These are phyloP conservation scores for Eumaeus atala DNA, from an alignment of 1,140 invertebrate genomes.

Conservation along the genomic window DNA sequence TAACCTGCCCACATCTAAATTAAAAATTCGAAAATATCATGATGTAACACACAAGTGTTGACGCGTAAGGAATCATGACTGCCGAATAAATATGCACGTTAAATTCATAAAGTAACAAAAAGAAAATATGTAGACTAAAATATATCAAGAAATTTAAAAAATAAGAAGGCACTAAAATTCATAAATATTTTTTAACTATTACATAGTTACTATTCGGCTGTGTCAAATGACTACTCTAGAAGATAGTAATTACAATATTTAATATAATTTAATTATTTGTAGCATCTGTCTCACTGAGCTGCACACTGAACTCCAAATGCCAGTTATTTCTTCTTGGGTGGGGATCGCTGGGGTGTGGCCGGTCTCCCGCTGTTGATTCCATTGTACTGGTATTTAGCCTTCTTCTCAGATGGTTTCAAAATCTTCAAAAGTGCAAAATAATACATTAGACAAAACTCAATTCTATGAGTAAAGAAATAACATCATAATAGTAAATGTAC, in stretches of 20 bases:
- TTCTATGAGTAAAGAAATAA: not conserved
- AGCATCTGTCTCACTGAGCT: constrained; percentile 69
- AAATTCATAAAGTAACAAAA: constrained; percentile 55
- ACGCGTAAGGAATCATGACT: constrained; percentile 59
- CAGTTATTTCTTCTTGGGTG: constrained; percentile 87
- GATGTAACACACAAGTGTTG: constrained; percentile 44
- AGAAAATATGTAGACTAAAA: constrained; percentile 37
- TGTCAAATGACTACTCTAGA: constrained; percentile 56
- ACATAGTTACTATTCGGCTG: constrained; percentile 53
- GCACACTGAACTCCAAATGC: constrained; percentile 63
- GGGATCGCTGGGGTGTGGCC: constrained; percentile 90
- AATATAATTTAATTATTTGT: constrained; percentile 69
- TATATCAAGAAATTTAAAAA: constrained; percentile 48
- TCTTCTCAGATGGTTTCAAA: constrained; percentile 98
- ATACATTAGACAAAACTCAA: not conserved
- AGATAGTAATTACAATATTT: constrained; percentile 62
- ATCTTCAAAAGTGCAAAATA: constrained; percentile 79
- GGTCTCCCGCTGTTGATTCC: constrained; percentile 87
- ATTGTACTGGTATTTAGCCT: constrained; percentile 98
- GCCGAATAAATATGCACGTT: constrained; percentile 47
- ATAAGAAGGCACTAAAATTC: constrained; percentile 63
- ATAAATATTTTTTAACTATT: constrained; percentile 60
- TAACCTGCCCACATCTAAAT: constrained; percentile 46
- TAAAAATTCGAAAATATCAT: constrained; percentile 55
- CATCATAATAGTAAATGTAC: constrained; percentile 7